Percentiles rank a stretch among this genome's conserved stretches.
phyloP scores from a whole-genome alignment of 2,113 vertebrate genomes.

The Cynoglossus semilaevis region DNA sequence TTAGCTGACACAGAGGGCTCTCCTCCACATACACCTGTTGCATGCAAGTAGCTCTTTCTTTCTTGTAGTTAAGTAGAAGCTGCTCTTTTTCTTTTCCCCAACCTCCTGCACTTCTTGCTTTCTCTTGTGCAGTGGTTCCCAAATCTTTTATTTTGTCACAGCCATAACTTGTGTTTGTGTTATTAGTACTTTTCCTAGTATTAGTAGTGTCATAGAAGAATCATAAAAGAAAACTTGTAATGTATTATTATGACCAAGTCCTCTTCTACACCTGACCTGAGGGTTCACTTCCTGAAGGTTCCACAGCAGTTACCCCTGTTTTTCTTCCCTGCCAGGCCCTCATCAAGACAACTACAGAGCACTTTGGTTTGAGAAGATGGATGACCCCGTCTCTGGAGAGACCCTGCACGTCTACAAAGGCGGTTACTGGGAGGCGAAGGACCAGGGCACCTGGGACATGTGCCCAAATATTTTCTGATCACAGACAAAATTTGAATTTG shows the following conservation, averaged over 20 bases:
- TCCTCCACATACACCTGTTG: conserved; percentile 52
- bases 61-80: conserved; percentile 1
- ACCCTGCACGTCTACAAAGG: conserved; percentile 87
- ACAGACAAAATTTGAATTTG: not conserved
- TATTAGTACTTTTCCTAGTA: conserved; percentile 7
- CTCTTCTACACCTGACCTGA: too few relatives aligned
- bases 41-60: conserved; percentile 66
- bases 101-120: conserved; percentile 14
- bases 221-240: too few relatives aligned
- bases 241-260: too few relatives aligned
- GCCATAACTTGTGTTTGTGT: conserved; percentile 7
- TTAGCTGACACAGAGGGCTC: conserved; percentile 69
- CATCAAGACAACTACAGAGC: conserved; percentile 86
- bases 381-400: conserved; percentile 86
- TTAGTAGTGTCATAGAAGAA: too few relatives aligned
- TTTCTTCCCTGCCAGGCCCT: conserved; percentile 62
- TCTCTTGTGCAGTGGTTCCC: conserved; percentile 52
- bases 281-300: too few relatives aligned
- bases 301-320: too few relatives aligned
- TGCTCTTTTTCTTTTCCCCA: conserved; percentile 5
- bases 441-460: conserved; percentile 82
- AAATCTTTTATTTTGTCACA: too few relatives aligned
- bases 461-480: conserved; percentile 90
- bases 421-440: conserved; percentile 92
- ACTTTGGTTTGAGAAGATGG: conserved; percentile 87